Evolutionary conservation across 2,113 vertebrate species (phyloP), one percentile per base, ranked within the genome.

Genomic region (Gracilinanus agilis): DNA sequence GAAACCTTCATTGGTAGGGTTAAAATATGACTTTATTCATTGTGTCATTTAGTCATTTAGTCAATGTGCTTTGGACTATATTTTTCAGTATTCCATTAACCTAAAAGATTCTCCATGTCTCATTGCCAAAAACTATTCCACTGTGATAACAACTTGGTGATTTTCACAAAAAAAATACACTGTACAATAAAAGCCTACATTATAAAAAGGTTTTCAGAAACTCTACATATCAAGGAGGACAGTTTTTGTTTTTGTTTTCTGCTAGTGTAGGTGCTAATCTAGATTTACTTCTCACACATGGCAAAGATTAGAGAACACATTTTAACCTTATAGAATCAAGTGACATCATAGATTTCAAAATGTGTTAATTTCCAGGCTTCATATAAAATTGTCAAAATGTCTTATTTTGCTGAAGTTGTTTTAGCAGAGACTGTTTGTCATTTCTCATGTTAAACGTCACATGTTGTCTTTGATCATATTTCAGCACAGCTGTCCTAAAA

Each of bases 391-490:
- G 53, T 94, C 40, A 44, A 19, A 44, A 11, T n/a, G 2, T 40
- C 44, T 49, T 49, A 53, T 58, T 91, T 53, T 44, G 56, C 21
- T 93, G 55, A 94, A 83, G 90, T 44, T 67, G 67, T 93, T 75
- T 58, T 83, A 49, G 55, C 24, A 75, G 9, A 24, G 49, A 25
- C 88, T 34, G 40, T 13, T 10, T 53, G 3, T 44, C 67, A 83
- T 83, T 83, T 83, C 34, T 83, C 67, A 83, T 83, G 67, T 83
- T 83, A 61, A 96, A 95, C 55, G 93, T 13, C 16, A 95, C 40
- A 53, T 23, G 3, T 92, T 92, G 56, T 25, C 44, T 94, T 58
- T 91, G 55, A 90, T n/a, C 54, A 90, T 29, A 53, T 91, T 53
- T 3, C 56, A 7, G 89, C 83, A 58, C 25, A 92, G 29, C 23